Evolutionary conservation across 30 jellyfish, hydroid and myxozoan species (phyloP), one percentile per base, ranked within the genome.

Genomic region (Hydractinia echinata): DNA sequence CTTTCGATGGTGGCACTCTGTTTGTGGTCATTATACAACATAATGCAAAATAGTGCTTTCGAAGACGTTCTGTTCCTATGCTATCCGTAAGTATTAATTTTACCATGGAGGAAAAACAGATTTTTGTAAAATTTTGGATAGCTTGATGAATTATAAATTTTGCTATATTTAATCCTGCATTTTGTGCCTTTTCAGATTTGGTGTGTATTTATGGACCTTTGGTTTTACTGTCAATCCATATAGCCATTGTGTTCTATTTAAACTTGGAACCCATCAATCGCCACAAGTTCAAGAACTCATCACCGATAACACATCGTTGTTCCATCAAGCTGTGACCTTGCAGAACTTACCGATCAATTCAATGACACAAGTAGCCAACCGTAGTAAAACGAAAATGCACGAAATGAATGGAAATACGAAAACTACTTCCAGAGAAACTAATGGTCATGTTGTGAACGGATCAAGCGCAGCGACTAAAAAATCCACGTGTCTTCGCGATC

Each of bases 21-120:
- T 15, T 61, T 84, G 10, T 76, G 92, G 94, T 76, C 98, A 10
- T 73, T 87, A 58, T 92, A 54, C 66, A 61, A 79, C 76, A 86
- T 83, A 55, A 83, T 92, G 50, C 96, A 86, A 76, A 87, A 77
- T 64, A 87, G 98, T 68, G 88, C 96, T 3, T 8, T 92, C n/a
- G 98, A 92, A 68, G 98, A 92, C 77, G 90, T 92, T 51, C 86
- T 92, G 67, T 92, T 87, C 79, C 71, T 92, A 52, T 92, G 98
- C 67, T 92, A 92, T 54, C 98, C 98, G 98, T 92, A 82, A 87
- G 98, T 87, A 7, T 64, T n/a, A 64, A 64, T 11, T 58, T n/a
- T 51, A 14, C 16, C 82, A 18, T 30, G 1, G 2, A 30, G 44
- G 44, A 30, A 30, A 30, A 30, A 30, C 44, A 30, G 44, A 30